A percentile compares a stretch with the other conserved stretches of the same genome.
Evolutionary conservation across 2,888 invertebrate genomes (phyloP).

Genomic region (Monopis laevigella): DNA sequence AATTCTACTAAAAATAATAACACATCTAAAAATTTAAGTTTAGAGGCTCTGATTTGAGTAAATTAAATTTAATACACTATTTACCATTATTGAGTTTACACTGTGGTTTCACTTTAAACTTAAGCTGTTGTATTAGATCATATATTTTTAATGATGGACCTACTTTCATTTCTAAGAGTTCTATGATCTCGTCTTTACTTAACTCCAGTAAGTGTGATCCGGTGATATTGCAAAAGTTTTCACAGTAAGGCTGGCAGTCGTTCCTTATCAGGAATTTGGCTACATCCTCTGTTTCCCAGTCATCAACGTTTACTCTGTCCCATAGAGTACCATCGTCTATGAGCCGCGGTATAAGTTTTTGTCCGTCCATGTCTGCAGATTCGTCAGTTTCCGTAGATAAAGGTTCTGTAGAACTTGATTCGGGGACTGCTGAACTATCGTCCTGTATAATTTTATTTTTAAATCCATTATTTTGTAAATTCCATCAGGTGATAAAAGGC

Average conservation of each 20-base stretch:
- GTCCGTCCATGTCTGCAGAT: no score
- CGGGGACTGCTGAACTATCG: no score
- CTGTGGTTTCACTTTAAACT: slow-evolving; percentile 82
- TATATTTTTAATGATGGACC: slow-evolving; percentile 94
- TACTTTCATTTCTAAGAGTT: slow-evolving; percentile 91
- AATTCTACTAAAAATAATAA: no score
- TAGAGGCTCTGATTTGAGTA: no score
- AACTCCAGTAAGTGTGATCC: slow-evolving; percentile 83
- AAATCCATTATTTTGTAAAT: no score
- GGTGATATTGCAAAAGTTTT: slow-evolving; percentile 76
- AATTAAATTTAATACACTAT: no score
- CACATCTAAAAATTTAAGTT: no score
- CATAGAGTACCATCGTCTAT: slow-evolving; percentile 63
- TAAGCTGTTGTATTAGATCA: slow-evolving; percentile 91
- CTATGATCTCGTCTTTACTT: slow-evolving; percentile 90
- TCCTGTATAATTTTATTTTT: no score
- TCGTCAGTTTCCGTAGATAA: no score
- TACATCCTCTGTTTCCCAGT: slow-evolving; percentile 85
- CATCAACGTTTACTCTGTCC: slow-evolving; percentile 57
- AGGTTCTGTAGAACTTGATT: no score
- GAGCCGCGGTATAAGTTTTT: slow-evolving; percentile 72
- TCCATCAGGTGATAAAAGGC: no score
- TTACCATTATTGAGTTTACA: no score
- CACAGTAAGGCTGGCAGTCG: slow-evolving; percentile 80
- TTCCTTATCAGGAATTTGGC: slow-evolving; percentile 90